Evolutionary conservation across 1,140 invertebrate genomes (phyloP), one percentile per base, ranked within the genome.

Genomic region (Ooceraea biroi): DNA sequence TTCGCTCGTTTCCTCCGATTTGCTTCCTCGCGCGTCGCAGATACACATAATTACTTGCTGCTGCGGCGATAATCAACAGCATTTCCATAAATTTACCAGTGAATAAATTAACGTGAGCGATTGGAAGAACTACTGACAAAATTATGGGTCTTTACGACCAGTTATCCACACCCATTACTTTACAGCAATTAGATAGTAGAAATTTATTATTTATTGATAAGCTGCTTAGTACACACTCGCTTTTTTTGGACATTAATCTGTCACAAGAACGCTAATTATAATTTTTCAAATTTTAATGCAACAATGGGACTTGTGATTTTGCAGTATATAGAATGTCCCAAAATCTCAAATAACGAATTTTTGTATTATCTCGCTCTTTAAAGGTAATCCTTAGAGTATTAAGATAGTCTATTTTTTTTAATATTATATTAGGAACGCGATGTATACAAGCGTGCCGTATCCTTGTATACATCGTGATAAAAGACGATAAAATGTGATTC

Each of bases 41-140:
- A 80, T 80, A 80, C 76, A 66, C 61, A 80, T 71, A 71, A 80
- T 80, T 80, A 80, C 12, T 69, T 63, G 25, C 17, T 14, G 12
- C 36, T 46, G 4, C 11, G 11, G 17, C 1, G 76, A 30, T 80
- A 80, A 46, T 46, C 12, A 1, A 5, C 10, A 48, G 48, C 76
- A 58, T 46, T 55, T 17, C 12, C 76, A 58, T 80, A 57, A 80
- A 57, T 80, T 27, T 80, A 57, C 3, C 4, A 3, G 22, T 25
- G 48, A 17, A 46, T 80, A 80, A 80, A 80, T 71, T 71, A 55
- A 78, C 61, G 55, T 78, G 17, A 65, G 11, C 73, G 60, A 78
- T 78, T 78, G 22, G 22, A 68, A 55, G 22, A 77, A 8, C 11
- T 11, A 4, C 10, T 77, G 73, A 50, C 17, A 77, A 14, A 63